Evolutionary conservation across 1,140 invertebrate genomes (phyloP).

Genomic region (Pseudomyrmex gracilis): DNA sequence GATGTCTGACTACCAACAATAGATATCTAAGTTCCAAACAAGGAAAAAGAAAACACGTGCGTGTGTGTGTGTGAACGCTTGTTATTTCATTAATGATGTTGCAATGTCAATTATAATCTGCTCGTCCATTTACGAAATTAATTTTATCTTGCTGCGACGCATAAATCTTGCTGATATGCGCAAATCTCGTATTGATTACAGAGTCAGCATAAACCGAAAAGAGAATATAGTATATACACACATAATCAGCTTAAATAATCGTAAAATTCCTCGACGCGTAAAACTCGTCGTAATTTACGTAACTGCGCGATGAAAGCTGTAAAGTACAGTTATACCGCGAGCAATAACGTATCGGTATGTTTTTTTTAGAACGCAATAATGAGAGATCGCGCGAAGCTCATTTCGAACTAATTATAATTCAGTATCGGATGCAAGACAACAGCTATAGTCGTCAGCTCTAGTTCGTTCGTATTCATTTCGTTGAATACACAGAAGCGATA

Average conservation of each 20-base stretch:
- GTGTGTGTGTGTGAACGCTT: neutral
- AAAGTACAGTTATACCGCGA: slow-evolving; percentile 26
- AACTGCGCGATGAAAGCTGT: neutral
- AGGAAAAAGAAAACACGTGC: neutral
- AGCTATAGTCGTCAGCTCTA: neutral
- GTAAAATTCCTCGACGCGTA: slow-evolving; percentile 35
- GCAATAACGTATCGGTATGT: slow-evolving; percentile 27
- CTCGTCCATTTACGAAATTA: neutral
- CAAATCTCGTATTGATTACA: slow-evolving; percentile 34
- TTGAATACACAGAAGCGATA: neutral
- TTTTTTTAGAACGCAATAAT: slow-evolving; percentile 28
- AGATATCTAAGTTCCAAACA: too few species aligned
- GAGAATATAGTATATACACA: neutral
- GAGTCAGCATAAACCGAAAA: slow-evolving; percentile 19
- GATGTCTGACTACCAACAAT: too few species aligned
- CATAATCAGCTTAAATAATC: slow-evolving; percentile 50
- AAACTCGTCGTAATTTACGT: slow-evolving; percentile 32
- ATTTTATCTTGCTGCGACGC: slow-evolving; percentile 1
- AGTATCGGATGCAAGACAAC: slow-evolving; percentile 20
- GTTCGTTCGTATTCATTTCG: neutral
- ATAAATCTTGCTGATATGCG: slow-evolving; percentile 29
- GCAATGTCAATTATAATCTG: neutral
- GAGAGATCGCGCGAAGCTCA: slow-evolving; percentile 26
- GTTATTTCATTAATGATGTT: too few species aligned
- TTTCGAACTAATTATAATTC: slow-evolving; percentile 36